Percentiles rank a stretch among this genome's conserved stretches.
phyloP scores from a whole-genome alignment of 2,113 vertebrate species.

The Eonycteris spelaea region DNA sequence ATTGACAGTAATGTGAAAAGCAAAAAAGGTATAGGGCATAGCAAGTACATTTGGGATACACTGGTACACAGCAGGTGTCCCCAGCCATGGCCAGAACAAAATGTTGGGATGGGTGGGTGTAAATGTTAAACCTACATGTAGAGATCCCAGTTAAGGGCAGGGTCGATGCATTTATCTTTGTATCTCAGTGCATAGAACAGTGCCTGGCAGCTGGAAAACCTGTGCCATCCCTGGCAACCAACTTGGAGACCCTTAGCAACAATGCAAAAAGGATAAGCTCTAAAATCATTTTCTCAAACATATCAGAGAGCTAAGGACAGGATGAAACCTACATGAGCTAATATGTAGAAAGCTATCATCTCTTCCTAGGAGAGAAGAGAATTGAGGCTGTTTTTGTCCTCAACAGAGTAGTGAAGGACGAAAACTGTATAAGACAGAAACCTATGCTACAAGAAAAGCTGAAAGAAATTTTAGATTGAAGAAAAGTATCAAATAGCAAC shows the following conservation, averaged over 20 bases:
- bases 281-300: neutral
- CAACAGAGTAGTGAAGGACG: neutral
- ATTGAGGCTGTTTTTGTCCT: neutral
- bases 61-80: neutral
- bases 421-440: neutral
- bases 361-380: neutral
- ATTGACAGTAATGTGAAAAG: neutral
- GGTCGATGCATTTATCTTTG: neutral
- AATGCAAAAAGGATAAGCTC: neutral
- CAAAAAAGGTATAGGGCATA: neutral
- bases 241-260: neutral
- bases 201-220: neutral
- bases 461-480: neutral
- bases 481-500: neutral
- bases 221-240: neutral
- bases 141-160: neutral
- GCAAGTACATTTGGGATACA: neutral
- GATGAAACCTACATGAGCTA: neutral
- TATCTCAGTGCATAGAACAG: neutral
- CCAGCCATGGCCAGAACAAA: neutral
- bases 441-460: neutral
- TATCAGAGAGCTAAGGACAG: neutral
- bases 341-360: neutral
- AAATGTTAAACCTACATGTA: neutral
- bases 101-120: neutral